Percentiles rank a stretch among this genome's conserved stretches.
These are phyloP conservation scores for Microtus richardsoni DNA, from an alignment of 2,113 vertebrate species.

Conservation along the genomic window DNA sequence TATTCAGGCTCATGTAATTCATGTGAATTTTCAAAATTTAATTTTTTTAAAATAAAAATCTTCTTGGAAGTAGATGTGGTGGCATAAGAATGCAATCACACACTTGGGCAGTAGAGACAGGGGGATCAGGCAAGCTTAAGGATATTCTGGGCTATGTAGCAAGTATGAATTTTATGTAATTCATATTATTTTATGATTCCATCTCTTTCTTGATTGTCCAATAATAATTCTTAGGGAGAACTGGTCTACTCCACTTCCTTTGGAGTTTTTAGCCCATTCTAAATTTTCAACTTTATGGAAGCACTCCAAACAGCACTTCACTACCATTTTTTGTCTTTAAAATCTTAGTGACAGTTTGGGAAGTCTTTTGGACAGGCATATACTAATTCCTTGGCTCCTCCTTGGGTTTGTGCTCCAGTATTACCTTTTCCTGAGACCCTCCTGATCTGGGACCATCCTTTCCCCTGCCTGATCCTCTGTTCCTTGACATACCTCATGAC, in stretches of 20 bases:
- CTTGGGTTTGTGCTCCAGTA: not conserved
- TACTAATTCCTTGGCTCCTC: not conserved
- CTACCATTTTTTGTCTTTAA: not conserved
- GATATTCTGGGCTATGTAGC: not conserved
- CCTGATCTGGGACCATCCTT: not conserved
- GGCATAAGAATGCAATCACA: not conserved
- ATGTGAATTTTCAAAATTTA: not conserved
- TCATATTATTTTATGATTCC: not conserved
- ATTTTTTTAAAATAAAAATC: constrained; percentile 20
- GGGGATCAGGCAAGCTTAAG: not conserved
- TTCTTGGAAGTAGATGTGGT: not conserved
- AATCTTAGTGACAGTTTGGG: not conserved
- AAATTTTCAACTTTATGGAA: constrained; percentile 14
- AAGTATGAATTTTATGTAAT: not conserved
- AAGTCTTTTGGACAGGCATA: not conserved
- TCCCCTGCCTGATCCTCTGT: not conserved
- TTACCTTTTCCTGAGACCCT: not conserved
- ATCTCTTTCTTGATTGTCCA: not conserved
- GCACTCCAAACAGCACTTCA: not conserved
- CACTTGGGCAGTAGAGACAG: accelerated
- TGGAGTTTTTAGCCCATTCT: not conserved
- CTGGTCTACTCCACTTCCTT: not conserved
- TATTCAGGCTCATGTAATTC: not conserved
- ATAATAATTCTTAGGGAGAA: not conserved
- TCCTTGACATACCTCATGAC: not conserved